Conservation (phyloP, 2,797 vertebrate species). For the Pygocentrus nattereri region DNA sequence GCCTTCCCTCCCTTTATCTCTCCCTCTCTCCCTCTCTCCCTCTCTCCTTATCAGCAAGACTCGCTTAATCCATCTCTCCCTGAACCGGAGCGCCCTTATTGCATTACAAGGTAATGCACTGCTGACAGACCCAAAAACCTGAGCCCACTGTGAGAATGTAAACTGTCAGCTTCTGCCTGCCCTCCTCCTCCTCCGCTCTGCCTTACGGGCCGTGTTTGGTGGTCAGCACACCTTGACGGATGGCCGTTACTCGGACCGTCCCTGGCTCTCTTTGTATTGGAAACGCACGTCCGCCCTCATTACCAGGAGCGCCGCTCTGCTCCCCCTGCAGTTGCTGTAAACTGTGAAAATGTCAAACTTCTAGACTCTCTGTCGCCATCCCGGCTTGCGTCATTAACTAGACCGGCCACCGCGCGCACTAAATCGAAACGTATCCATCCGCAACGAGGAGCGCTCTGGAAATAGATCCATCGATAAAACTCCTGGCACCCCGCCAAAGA, state of each 20-base stretch:
- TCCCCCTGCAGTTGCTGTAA: constrained; percentile 85
- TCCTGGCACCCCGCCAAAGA: constrained; percentile 50
- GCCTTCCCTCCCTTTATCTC: constrained; percentile 31
- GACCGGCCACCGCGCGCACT: constrained; percentile 79
- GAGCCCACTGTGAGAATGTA: not conserved
- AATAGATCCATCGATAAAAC: constrained; percentile 58
- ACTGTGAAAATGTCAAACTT: constrained; percentile 89
- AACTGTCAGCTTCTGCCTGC: not conserved
- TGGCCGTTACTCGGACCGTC: not conserved
- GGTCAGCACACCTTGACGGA: constrained; percentile 30
- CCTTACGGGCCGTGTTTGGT: not conserved
- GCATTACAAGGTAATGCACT: not conserved
- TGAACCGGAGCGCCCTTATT: constrained; percentile 6
- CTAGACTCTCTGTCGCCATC: constrained; percentile 86
- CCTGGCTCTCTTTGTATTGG: constrained; percentile 35
- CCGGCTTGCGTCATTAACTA: constrained; percentile 86
- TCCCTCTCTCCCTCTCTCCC: constrained; percentile 1
- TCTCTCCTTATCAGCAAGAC: constrained; percentile 18
- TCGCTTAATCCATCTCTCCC: not conserved
- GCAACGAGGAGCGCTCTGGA: constrained; percentile 65
- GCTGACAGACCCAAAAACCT: not conserved
- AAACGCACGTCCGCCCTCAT: constrained; percentile 48
- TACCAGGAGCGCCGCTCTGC: constrained; percentile 75
- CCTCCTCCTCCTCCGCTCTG: not conserved
- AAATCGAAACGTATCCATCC: constrained; percentile 82